Evolutionary conservation across 2,888 invertebrate genomes (phyloP).

Genomic region (Drosophila kuntzei): DNA sequence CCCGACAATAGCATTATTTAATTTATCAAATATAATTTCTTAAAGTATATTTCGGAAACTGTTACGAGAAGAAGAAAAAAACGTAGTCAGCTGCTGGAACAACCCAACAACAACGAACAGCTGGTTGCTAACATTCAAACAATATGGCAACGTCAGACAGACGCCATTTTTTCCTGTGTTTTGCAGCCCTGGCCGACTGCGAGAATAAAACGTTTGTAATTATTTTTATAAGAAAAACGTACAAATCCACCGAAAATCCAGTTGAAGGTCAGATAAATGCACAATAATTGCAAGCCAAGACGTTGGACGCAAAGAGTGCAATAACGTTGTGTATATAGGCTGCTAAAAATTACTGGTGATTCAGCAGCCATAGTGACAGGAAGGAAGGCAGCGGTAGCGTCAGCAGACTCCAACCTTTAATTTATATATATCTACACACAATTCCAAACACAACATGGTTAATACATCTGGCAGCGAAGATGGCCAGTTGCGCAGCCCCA

Average conservation of each 20-base stretch:
- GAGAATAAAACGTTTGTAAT: conserved; percentile 61
- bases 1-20: conserved; percentile 26
- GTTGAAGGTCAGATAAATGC: conserved; percentile 57
- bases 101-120: conserved; percentile 41
- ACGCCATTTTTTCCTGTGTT: conserved; percentile 72
- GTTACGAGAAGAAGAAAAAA: conserved; percentile 3
- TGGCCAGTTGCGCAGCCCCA: conserved; percentile 93
- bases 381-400: conserved; percentile 30
- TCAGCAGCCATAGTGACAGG: conserved; percentile 41
- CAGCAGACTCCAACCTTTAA: conserved; percentile 24
- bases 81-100: conserved; percentile 53
- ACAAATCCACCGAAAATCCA: conserved; percentile 61
- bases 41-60: conserved; percentile 1
- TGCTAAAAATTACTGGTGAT: conserved; percentile 45
- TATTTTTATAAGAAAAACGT: conserved; percentile 51
- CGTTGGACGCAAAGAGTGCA: conserved; percentile 34
- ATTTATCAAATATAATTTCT: conserved; percentile 19
- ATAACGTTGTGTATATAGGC: conserved; percentile 23
- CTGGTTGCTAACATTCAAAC: conserved; percentile 17
- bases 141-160: conserved; percentile 53
- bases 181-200: conserved; percentile 52
- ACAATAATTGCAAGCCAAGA: conserved; percentile 33
- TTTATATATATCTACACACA: conserved; percentile 24
- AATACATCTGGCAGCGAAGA: conserved; percentile 89
- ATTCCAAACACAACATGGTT: conserved; percentile 56